These are phyloP conservation scores for Momotus momota DNA, from an alignment of 2,797 vertebrate species.

Conservation along the genomic window DNA sequence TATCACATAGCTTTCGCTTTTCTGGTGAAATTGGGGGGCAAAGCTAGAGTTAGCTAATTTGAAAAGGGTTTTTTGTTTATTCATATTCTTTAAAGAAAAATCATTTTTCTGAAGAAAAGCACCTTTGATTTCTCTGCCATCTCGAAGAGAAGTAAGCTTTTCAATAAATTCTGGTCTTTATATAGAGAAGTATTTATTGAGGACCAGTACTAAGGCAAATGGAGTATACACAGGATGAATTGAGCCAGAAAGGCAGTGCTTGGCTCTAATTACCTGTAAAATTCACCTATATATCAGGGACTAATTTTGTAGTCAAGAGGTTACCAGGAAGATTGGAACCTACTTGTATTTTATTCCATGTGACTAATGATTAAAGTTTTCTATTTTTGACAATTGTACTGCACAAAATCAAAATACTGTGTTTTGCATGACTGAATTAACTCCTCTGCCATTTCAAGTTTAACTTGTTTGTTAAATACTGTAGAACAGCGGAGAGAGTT, in stretches of 20 bases:
- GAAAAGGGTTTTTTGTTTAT: background rate
- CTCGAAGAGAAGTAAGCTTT: background rate
- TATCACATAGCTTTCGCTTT: background rate
- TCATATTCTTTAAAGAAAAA: background rate
- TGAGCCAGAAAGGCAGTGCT: background rate
- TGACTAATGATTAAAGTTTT: background rate
- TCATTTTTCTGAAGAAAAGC: background rate
- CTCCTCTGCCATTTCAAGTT: constrained; percentile 32
- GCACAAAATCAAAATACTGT: background rate
- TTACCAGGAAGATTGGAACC: background rate
- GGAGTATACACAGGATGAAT: background rate
- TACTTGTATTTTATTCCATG: background rate
- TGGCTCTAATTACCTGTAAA: background rate
- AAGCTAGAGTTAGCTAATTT: background rate
- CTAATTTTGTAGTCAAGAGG: background rate
- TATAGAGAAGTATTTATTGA: background rate
- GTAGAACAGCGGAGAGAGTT: background rate
- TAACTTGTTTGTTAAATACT: background rate
- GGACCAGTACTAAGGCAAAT: background rate
- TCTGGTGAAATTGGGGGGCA: background rate
- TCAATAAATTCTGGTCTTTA: background rate
- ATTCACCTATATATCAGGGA: background rate
- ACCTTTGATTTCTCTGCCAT: background rate
- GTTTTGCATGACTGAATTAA: background rate
- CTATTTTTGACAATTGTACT: background rate